phyloP scores from a whole-genome alignment of 2,113 vertebrate genomes.

The Myrmophylax atrothorax region DNA sequence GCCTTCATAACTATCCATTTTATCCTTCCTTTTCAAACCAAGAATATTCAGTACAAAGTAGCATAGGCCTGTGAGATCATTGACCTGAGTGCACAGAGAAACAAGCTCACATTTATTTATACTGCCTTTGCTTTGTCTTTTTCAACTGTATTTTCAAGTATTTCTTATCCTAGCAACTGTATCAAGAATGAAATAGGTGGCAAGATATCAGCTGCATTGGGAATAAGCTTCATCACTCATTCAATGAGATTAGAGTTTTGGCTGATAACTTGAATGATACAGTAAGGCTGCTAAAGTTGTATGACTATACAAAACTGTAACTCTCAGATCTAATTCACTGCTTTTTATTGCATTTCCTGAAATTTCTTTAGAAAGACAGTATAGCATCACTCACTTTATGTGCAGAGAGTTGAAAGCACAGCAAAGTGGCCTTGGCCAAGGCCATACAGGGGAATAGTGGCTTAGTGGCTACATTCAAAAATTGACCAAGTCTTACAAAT shows the following conservation, averaged over 20 bases:
- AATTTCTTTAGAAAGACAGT: neutral
- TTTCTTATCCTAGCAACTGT: neutral
- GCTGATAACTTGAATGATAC: neutral
- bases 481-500: neutral
- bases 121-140: neutral
- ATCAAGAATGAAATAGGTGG: neutral
- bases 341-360: neutral
- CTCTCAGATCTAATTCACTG: neutral
- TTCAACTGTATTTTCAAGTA: neutral
- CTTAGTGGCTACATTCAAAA: neutral
- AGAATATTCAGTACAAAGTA: neutral
- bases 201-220: neutral
- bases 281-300: neutral
- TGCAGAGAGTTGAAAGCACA: neutral
- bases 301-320: neutral
- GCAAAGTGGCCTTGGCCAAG: neutral
- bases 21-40: neutral
- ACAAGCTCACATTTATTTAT: neutral
- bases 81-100: neutral
- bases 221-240: neutral
- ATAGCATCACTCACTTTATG: neutral
- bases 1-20: neutral
- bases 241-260: neutral
- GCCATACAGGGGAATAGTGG: neutral
- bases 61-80: accelerated